Evolutionary conservation across 2,113 vertebrate genomes (phyloP), one percentile per base, ranked within the genome.

Genomic region (Nothocercus nigrocapillus): DNA sequence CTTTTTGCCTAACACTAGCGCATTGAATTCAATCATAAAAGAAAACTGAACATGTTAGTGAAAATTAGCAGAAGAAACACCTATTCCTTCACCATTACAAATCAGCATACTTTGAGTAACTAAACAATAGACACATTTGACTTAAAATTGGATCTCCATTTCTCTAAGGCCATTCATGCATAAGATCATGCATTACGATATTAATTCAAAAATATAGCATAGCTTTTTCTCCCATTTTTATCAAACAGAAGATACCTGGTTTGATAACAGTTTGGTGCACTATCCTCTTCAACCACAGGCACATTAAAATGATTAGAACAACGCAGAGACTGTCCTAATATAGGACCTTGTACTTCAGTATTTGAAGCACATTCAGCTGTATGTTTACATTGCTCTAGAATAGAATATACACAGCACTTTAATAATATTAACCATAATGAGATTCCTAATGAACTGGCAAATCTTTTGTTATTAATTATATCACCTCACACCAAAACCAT

Each of bases 371-470:
- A 51, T 67, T 59, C 61, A 64, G 36, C 20, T 28, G 19, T 8
- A 13, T 24, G 18, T 40, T 78, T 75, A 47, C 6, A 75, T n/a
- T 28, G 40, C 25, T 40, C 67, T 18, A 69, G 49, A 45, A 49
- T 15, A 0, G 0, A 79, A 34, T n/a, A 69, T 56, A 83, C 44
- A 54, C 12, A 78, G 38, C 5, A 45, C 3, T 89, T 70, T 13
- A 69, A 44, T 44, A 44, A 44, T 18, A 74, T 21, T 66, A 49
- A 58, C 16, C 44, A 63, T 25, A 7, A 70, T 17, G 69, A 66
- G 5, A 56, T 47, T 61, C 28, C 34, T 72, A 25, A n/a, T 3
- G 14, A 92, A 36, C 1, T 56, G 24, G 14, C 13, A 62, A 4
- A 20, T 28, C 32, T 10, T 22, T 42, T 36, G 32, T 45, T 28